phyloP scores from a whole-genome alignment of 1,140 invertebrate species.

The Zaprionus camerounensis region DNA sequence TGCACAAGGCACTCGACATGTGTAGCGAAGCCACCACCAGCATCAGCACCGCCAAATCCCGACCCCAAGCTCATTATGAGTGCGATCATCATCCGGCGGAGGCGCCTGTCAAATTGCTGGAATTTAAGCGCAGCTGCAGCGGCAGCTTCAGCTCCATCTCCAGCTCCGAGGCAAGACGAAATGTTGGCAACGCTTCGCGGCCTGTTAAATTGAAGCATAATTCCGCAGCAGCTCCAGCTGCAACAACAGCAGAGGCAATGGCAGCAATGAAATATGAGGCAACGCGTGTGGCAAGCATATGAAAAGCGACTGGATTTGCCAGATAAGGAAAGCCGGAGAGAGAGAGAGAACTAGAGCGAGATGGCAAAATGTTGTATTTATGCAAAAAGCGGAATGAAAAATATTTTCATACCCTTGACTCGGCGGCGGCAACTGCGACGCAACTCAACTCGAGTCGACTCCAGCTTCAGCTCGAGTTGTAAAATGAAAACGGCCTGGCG shows the following conservation, averaged over 20 bases:
- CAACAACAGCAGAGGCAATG: conserved; percentile 17
- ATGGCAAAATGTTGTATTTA: conserved; percentile 76
- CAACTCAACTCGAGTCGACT: conserved; percentile 22
- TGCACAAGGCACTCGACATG: conserved; percentile 7
- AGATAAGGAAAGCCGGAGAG: conserved; percentile 26
- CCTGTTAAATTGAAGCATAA: conserved; percentile 76
- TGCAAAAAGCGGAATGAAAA: conserved; percentile 79
- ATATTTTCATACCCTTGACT: conserved; percentile 78
- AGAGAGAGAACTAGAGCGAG: not conserved
- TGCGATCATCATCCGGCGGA: conserved; percentile 50
- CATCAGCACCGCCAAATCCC: conserved; percentile 10
- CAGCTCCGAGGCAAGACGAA: conserved; percentile 11
- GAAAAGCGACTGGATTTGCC: conserved; percentile 61
- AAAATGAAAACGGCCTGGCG: conserved; percentile 56
- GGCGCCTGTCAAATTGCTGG: conserved; percentile 72
- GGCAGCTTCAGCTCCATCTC: not conserved
- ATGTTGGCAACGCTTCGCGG: conserved; percentile 68
- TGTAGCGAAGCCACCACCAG: conserved; percentile 1
- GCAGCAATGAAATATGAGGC: conserved; percentile 69
- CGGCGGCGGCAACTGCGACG: conserved; percentile 33
- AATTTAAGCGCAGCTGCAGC: conserved; percentile 56
- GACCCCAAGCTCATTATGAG: conserved; percentile 58
- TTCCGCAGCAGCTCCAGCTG: conserved; percentile 46
- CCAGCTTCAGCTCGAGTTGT: conserved; percentile 50
- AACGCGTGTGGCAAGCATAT: conserved; percentile 77